These are phyloP conservation scores for Rynchops niger DNA, from an alignment of 2,113 vertebrate species.

Conservation along the genomic window DNA sequence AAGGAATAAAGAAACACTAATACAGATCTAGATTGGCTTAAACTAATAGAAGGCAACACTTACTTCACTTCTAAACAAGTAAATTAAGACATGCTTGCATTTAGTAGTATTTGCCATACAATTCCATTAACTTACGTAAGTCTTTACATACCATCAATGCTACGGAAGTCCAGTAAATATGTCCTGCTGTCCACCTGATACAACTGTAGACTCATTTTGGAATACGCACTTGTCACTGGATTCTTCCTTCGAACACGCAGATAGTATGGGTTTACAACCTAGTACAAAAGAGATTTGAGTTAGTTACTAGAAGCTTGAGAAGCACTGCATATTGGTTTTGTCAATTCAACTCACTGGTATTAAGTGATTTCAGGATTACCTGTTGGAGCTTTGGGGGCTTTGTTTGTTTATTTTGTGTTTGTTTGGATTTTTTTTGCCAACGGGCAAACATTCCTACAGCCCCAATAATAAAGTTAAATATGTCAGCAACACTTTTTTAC, in stretches of 20 bases:
- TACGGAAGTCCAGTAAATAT: conserved; percentile 95
- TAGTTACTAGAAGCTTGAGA: background rate
- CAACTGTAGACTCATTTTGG: conserved; percentile 98
- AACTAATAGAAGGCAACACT: background rate
- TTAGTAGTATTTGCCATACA: background rate
- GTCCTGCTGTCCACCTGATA: conserved; percentile 99
- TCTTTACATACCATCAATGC: conserved; percentile 90
- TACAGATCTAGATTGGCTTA: background rate
- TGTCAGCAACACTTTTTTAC: background rate
- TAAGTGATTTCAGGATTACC: background rate
- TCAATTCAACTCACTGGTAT: background rate
- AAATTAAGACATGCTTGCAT: background rate
- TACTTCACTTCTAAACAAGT: background rate
- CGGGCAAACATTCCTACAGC: background rate
- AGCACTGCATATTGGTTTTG: background rate
- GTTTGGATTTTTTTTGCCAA: background rate
- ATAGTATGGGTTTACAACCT: conserved; percentile 98
- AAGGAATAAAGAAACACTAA: background rate
- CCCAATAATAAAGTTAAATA: background rate
- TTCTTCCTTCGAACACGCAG: conserved; percentile 94
- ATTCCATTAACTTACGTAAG: background rate
- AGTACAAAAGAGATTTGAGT: background rate
- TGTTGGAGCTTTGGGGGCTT: background rate
- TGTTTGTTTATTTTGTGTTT: background rate
- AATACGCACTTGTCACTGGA: conserved; percentile 89